These are phyloP conservation scores for Clupea harengus DNA, from an alignment of 2,113 vertebrate species.

Conservation along the genomic window DNA sequence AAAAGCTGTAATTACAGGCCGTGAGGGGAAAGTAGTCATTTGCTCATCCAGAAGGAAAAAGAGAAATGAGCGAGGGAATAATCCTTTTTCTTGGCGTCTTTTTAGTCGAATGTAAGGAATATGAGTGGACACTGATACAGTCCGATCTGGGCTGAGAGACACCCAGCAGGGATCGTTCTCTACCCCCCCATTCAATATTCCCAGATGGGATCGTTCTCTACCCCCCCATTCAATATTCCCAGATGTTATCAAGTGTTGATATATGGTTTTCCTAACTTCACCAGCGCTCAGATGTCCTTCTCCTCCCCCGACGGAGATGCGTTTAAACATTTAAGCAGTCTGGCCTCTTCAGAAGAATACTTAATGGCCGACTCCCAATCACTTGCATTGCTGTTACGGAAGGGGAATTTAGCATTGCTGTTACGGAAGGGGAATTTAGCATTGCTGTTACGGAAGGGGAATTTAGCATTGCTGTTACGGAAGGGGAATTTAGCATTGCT, in stretches of 20 bases:
- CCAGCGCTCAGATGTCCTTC: constrained; percentile 24
- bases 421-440: too few relatives aligned
- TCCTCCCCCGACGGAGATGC: constrained; percentile 22
- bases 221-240: constrained; percentile 22
- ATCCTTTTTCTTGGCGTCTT: neutral
- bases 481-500: neutral
- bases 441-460: constrained; percentile 6
- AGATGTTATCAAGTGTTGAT: constrained; percentile 32
- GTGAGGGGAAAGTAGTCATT: constrained; percentile 28
- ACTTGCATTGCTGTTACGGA: neutral
- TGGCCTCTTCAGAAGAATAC: constrained; percentile 20
- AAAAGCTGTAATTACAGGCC: constrained; percentile 47
- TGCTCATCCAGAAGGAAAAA: constrained; percentile 29
- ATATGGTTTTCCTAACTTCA: constrained; percentile 21
- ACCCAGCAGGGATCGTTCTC: neutral
- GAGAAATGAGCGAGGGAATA: neutral
- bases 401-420: constrained; percentile 16
- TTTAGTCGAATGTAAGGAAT: neutral
- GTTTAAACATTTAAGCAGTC: constrained; percentile 24
- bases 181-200: constrained; percentile 19
- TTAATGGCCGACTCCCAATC: constrained; percentile 19
- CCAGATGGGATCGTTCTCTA: neutral
- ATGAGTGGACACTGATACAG: constrained; percentile 22
- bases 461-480: constrained; percentile 4
- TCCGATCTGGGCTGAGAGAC: neutral